Conservation (phyloP, 2,888 invertebrate species). For the Calameuta filiformis region DNA sequence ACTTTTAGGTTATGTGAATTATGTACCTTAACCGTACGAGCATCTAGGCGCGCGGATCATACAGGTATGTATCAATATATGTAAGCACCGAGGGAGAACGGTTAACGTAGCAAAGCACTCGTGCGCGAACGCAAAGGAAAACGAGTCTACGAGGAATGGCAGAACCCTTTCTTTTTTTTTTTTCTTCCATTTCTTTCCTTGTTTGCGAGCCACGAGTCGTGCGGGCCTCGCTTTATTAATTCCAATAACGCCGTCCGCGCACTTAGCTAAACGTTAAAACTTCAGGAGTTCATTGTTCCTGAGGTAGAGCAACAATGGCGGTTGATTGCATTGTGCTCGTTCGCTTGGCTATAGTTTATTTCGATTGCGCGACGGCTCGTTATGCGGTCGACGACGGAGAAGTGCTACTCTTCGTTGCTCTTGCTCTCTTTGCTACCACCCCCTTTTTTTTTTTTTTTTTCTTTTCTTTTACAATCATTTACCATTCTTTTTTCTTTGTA, state of each 20-base stretch:
- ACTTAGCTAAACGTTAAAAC: slow-evolving; percentile 37
- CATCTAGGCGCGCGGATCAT: neutral
- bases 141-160: neutral
- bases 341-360: slow-evolving; percentile 2
- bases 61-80: neutral
- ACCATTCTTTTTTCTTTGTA: neutral
- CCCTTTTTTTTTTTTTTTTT: neutral
- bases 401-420: neutral
- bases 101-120: neutral
- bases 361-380: neutral
- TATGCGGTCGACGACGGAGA: neutral
- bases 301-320: slow-evolving; percentile 36
- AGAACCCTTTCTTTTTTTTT: neutral
- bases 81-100: neutral
- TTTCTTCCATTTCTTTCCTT: neutral
- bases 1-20: neutral
- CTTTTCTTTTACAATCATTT: neutral
- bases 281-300: slow-evolving; percentile 21
- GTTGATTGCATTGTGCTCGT: slow-evolving; percentile 40
- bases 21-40: neutral
- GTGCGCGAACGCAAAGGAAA: neutral
- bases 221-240: slow-evolving; percentile 19
- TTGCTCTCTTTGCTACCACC: neutral
- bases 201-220: neutral
- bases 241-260: slow-evolving; percentile 34